Percentiles rank a stretch among this genome's conserved stretches.
These are phyloP conservation scores for Protomyctophum bolini DNA, from an alignment of 2,113 vertebrate species.

Conservation along the genomic window DNA sequence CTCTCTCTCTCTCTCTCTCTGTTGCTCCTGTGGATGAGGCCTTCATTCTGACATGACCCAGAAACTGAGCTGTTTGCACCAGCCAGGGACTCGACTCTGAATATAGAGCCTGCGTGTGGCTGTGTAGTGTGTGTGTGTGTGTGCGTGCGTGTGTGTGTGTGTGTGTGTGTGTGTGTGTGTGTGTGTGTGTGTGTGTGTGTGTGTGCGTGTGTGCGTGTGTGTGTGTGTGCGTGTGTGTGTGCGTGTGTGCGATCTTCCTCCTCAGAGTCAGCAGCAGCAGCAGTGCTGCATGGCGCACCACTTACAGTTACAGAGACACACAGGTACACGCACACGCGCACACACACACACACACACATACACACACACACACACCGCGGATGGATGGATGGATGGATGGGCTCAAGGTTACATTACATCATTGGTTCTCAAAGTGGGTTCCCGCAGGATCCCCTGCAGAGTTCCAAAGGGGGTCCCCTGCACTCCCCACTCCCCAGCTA, in stretches of 20 bases:
- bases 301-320: conserved; percentile 31
- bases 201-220: no score
- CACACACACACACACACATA: not conserved
- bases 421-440: not conserved
- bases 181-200: no score
- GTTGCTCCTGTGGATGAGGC: conserved; percentile 68
- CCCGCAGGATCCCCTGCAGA: no score
- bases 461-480: not conserved
- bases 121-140: no score
- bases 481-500: no score
- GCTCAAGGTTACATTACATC: conserved; percentile 57
- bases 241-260: conserved; percentile 45
- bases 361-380: no score
- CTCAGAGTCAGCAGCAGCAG: no score
- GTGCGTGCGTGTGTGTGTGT: no score
- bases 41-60: conserved; percentile 81
- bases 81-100: conserved; percentile 74
- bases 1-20: conserved; percentile 57
- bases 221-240: no score
- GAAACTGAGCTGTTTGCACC: conserved; percentile 68
- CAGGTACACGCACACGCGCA: no score
- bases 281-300: conserved; percentile 35
- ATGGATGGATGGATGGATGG: conserved; percentile 6
- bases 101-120: conserved; percentile 43
- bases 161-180: no score